These are phyloP conservation scores for Polypedilum vanderplanki DNA, from an alignment of 1,140 invertebrate genomes.

Conservation along the genomic window DNA sequence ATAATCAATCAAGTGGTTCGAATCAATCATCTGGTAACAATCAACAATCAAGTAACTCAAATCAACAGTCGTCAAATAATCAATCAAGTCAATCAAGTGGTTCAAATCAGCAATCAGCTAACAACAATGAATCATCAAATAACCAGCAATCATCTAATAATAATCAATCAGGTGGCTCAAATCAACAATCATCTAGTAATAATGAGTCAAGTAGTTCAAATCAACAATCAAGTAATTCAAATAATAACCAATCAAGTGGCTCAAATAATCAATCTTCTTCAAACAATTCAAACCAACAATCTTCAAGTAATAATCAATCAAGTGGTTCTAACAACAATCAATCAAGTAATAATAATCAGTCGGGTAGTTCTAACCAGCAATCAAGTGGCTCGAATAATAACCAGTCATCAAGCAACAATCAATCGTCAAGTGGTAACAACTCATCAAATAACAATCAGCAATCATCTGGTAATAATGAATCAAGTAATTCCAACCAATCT, in stretches of 20 bases:
- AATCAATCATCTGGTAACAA: slow-evolving; percentile 26
- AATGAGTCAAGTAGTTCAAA: slow-evolving; percentile 4
- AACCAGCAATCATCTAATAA: slow-evolving; percentile 29
- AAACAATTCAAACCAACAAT: not conserved
- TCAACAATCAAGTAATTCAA: slow-evolving; percentile 26
- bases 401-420: not conserved
- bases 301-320: not conserved
- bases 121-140: not conserved
- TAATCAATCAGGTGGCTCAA: slow-evolving; percentile 29
- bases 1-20: not conserved
- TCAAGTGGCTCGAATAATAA: slow-evolving; percentile 27
- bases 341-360: slow-evolving; percentile 32
- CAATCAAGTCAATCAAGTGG: slow-evolving; percentile 26
- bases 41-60: slow-evolving; percentile 31
- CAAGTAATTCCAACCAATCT: not conserved
- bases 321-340: slow-evolving; percentile 15
- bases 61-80: slow-evolving; percentile 30
- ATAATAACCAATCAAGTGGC: not conserved
- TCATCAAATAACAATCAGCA: slow-evolving; percentile 29
- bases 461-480: not conserved
- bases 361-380: slow-evolving; percentile 28
- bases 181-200: slow-evolving; percentile 28
- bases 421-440: slow-evolving; percentile 31
- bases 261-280: not conserved
- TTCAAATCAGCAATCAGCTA: slow-evolving; percentile 29